phyloP scores from a whole-genome alignment of 2,888 invertebrate genomes.

The Parthenolecanium corni region DNA sequence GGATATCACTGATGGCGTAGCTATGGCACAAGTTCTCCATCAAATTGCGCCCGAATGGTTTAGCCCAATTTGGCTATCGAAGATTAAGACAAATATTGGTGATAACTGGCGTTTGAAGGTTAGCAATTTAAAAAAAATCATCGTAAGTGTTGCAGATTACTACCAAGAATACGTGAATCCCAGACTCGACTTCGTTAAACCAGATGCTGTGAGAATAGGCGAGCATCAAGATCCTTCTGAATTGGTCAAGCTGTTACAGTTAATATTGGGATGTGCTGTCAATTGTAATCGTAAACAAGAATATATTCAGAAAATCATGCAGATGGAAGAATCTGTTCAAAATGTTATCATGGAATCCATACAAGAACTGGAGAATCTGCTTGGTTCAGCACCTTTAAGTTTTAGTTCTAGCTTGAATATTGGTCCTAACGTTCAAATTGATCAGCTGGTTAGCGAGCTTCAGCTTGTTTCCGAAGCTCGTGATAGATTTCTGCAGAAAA shows the following conservation, averaged over 20 bases:
- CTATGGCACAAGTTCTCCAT: slow-evolving; percentile 69
- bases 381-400: slow-evolving; percentile 41
- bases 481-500: slow-evolving; percentile 72
- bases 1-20: slow-evolving; percentile 79
- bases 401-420: slow-evolving; percentile 33
- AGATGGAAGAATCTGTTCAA: slow-evolving; percentile 80
- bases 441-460: slow-evolving; percentile 50
- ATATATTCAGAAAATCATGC: slow-evolving; percentile 86
- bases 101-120: slow-evolving; percentile 78
- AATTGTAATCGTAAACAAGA: slow-evolving; percentile 77
- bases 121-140: slow-evolving; percentile 76
- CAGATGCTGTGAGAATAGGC: slow-evolving; percentile 73
- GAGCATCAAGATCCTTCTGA: slow-evolving; percentile 71
- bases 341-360: slow-evolving; percentile 91
- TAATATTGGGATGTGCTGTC: slow-evolving; percentile 88
- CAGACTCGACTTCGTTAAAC: slow-evolving; percentile 68
- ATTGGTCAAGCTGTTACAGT: slow-evolving; percentile 70
- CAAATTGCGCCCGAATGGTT: slow-evolving; percentile 84
- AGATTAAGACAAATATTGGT: slow-evolving; percentile 75
- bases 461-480: slow-evolving; percentile 65
- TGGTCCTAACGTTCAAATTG: slow-evolving; percentile 42
- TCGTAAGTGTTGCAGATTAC: slow-evolving; percentile 72
- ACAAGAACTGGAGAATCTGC: slow-evolving; percentile 60
- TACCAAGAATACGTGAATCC: slow-evolving; percentile 76
- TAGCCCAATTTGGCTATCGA: slow-evolving; percentile 60